Conservation (phyloP, 1,140 invertebrate genomes). For the Brachionus rotundiformis region DNA sequence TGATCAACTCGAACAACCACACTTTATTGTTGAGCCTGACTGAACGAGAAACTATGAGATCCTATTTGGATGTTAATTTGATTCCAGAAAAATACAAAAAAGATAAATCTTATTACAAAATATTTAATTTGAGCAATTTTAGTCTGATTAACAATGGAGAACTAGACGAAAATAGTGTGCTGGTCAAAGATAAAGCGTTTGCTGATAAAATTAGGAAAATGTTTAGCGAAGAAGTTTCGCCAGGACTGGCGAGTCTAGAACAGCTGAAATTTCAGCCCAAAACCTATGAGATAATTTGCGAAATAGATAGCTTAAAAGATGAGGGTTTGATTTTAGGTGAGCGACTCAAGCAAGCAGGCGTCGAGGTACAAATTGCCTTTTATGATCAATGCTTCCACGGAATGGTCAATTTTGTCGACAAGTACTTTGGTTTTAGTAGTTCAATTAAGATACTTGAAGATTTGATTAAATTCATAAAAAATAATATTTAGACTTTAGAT, state of each 20-base stretch:
- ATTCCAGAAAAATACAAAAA: not conserved
- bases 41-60: not conserved
- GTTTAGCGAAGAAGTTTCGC: constrained; percentile 10
- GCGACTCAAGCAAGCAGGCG: constrained; percentile 8
- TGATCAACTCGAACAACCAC: not conserved
- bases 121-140: not conserved
- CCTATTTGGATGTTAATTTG: not conserved
- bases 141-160: not conserved
- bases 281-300: constrained; percentile 31
- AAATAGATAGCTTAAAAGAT: constrained; percentile 37
- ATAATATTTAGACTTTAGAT: not conserved
- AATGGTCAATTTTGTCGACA: not conserved
- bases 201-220: not conserved
- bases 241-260: not conserved
- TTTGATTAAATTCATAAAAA: not conserved
- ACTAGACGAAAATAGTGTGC: not conserved
- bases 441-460: not conserved
- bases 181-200: constrained; percentile 12
- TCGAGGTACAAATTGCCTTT: constrained; percentile 4
- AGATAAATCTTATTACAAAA: constrained; percentile 27
- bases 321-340: constrained; percentile 28
- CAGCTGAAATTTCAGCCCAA: not conserved
- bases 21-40: not conserved
- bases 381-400: constrained; percentile 44
- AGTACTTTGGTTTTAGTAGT: not conserved